Conservation (phyloP, 1,140 invertebrate genomes). For the Pogonomyrmex barbatus region DNA sequence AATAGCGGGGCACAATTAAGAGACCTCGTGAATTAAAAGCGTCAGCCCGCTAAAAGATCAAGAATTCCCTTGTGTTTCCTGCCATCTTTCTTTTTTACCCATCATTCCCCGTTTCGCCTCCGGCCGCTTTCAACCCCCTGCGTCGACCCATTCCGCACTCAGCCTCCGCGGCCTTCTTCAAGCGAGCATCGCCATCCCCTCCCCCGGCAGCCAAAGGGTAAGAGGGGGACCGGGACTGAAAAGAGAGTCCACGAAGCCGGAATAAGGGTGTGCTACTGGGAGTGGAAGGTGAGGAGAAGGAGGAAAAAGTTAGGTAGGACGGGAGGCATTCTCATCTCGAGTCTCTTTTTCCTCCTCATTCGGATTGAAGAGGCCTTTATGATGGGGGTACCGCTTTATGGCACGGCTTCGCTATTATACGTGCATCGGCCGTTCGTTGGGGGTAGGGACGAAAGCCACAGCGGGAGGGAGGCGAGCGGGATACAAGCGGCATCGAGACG, state of each 20-base stretch:
- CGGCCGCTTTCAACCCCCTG: neutral
- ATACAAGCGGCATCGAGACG: constrained; percentile 52
- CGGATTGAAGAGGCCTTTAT: constrained; percentile 82
- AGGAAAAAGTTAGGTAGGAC: constrained; percentile 46
- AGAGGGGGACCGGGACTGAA: neutral
- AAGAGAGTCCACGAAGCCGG: constrained; percentile 8
- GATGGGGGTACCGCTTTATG: constrained; percentile 80
- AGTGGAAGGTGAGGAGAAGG: neutral
- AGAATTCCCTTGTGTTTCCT: constrained; percentile 78
- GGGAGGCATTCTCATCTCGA: constrained; percentile 76
- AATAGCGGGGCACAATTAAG: constrained; percentile 76
- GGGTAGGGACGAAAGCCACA: neutral
- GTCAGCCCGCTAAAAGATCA: constrained; percentile 82
- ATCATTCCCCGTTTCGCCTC: neutral
- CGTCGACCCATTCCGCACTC: constrained; percentile 59
- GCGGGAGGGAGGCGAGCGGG: neutral
- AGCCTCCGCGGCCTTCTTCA: constrained; percentile 40
- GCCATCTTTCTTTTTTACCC: constrained; percentile 50
- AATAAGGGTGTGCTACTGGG: neutral
- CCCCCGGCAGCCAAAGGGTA: neutral
- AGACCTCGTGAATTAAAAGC: constrained; percentile 82
- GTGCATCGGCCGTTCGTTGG: constrained; percentile 76
- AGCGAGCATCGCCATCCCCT: constrained; percentile 5
- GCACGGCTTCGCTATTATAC: constrained; percentile 81
- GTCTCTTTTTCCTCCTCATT: constrained; percentile 77